Conservation (phyloP, 2,888 invertebrate species). For the Meandrusa payeni region DNA sequence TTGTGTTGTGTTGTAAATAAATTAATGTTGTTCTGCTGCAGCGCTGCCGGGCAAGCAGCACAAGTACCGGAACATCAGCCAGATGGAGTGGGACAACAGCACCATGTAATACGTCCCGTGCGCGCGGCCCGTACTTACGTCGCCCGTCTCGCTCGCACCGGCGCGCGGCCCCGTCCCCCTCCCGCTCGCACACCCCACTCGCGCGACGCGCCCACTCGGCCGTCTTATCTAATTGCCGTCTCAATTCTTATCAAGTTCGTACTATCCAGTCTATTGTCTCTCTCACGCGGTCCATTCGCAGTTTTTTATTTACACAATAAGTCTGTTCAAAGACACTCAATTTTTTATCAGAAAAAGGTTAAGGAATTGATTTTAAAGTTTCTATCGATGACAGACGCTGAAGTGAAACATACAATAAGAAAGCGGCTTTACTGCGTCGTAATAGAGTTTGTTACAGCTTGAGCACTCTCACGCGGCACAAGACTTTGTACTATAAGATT, state of each 20-base stretch:
- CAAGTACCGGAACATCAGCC: conserved; percentile 87
- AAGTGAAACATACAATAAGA: background rate
- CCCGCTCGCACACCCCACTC: conserved; percentile 5
- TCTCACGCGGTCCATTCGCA: too few species aligned
- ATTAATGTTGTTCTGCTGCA: conserved; percentile 32
- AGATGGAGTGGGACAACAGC: conserved; percentile 89
- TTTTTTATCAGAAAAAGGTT: background rate
- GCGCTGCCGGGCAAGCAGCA: conserved; percentile 75
- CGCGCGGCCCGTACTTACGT: conserved; percentile 40
- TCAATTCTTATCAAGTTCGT: too few species aligned
- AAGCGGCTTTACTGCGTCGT: conserved; percentile 4
- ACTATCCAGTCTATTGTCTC: too few species aligned
- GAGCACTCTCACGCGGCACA: conserved; percentile 49
- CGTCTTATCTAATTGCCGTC: background rate
- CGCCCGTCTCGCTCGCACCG: conserved; percentile 35
- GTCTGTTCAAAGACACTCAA: too few species aligned
- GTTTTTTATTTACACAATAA: too few species aligned
- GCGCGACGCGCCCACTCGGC: background rate
- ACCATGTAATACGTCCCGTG: conserved; percentile 82
- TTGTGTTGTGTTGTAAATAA: background rate
- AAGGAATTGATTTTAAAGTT: conserved; percentile 33
- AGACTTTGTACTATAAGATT: conserved; percentile 50
- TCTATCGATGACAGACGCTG: conserved; percentile 4
- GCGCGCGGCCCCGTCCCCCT: conserved; percentile 25
- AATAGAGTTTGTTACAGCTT: conserved; percentile 14